Percentiles rank a stretch among this genome's conserved stretches.
These are phyloP conservation scores for Caenorhabditis angaria DNA, from an alignment of 2,888 invertebrate species.

Conservation along the genomic window DNA sequence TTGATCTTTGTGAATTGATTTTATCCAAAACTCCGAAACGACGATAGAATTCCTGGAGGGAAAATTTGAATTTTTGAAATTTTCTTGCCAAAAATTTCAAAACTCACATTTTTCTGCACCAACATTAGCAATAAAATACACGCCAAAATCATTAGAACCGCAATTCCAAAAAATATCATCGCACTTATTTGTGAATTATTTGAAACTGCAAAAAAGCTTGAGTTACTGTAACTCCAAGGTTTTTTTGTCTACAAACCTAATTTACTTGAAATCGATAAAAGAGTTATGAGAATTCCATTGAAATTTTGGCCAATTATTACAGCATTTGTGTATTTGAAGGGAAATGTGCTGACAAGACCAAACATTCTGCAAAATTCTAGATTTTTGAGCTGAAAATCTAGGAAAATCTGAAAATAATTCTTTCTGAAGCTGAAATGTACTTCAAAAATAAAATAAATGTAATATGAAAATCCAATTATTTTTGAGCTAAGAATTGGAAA, in stretches of 20 bases:
- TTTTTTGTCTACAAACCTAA: not conserved
- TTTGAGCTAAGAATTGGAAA: too few species aligned
- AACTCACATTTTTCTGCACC: not conserved
- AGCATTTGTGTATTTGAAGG: slow-evolving; percentile 82
- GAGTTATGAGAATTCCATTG: slow-evolving; percentile 71
- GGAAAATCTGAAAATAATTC: not conserved
- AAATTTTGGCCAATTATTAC: slow-evolving; percentile 80
- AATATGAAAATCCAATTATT: too few species aligned
- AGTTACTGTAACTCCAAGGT: not conserved
- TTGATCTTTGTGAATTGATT: not conserved
- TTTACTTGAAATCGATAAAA: slow-evolving; percentile 66
- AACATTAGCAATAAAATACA: slow-evolving; percentile 7
- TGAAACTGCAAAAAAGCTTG: slow-evolving; percentile 13
- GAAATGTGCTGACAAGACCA: slow-evolving; percentile 91
- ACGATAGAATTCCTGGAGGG: not conserved
- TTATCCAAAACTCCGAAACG: not conserved
- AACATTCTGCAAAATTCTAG: slow-evolving; percentile 76
- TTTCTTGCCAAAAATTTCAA: not conserved
- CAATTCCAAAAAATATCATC: slow-evolving; percentile 95
- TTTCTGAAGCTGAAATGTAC: not conserved
- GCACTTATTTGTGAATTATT: slow-evolving; percentile 75
- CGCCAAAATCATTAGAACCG: slow-evolving; percentile 73
- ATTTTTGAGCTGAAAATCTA: not conserved
- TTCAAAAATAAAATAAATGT: too few species aligned
- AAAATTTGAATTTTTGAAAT: not conserved